These are phyloP conservation scores for Heteromormyrus szaboi DNA, from an alignment of 2,797 vertebrate species.

Conservation along the genomic window DNA sequence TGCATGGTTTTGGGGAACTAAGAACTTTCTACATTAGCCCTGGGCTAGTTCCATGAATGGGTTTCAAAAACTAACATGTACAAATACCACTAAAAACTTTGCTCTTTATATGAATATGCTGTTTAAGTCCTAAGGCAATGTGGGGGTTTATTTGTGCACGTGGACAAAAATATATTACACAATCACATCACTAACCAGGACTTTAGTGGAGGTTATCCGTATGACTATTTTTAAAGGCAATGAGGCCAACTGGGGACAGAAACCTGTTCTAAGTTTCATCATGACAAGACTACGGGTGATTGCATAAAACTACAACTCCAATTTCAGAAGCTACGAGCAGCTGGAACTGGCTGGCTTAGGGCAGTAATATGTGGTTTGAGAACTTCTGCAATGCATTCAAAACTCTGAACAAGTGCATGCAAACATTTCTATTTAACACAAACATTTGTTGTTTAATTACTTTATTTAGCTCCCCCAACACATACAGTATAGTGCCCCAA, in stretches of 20 bases:
- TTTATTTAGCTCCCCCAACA: constrained; percentile 62
- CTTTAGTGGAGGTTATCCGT: not conserved
- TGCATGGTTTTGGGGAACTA: not conserved
- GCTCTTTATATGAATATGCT: no score
- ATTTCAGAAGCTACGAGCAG: not conserved
- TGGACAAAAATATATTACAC: not conserved
- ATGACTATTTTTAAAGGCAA: not conserved
- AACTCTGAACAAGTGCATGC: not conserved
- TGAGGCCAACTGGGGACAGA: not conserved
- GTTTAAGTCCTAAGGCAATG: no score
- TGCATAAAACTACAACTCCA: not conserved
- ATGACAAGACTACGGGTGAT: not conserved
- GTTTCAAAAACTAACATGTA: not conserved
- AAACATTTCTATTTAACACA: not conserved
- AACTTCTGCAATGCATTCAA: not conserved
- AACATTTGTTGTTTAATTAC: constrained; percentile 45
- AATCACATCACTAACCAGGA: not conserved
- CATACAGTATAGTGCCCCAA: constrained; percentile 59
- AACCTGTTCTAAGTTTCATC: not conserved
- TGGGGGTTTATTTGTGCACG: not conserved
- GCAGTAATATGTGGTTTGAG: not conserved
- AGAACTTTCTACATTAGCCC: not conserved
- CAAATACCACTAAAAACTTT: not conserved
- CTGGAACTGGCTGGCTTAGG: not conserved
- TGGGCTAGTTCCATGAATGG: not conserved